Percentiles rank a stretch among this genome's conserved stretches.
Evolutionary conservation across 2,797 vertebrate species (phyloP).

Genomic region (Jordanella pulchra): DNA sequence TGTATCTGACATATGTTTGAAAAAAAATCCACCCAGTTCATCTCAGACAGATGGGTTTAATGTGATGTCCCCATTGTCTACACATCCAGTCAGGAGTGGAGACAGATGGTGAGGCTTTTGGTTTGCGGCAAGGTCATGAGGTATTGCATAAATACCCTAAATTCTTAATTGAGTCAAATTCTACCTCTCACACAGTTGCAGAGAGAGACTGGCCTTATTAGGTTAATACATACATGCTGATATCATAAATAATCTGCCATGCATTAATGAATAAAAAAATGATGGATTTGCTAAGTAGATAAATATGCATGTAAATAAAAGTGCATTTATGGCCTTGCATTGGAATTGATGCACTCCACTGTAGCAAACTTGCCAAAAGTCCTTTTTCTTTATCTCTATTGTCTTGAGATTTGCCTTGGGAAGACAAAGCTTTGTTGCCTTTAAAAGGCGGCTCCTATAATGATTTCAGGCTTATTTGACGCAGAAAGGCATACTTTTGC

Average conservation of each 20-base stretch:
- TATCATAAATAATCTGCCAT: conserved; percentile 74
- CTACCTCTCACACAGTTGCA: conserved; percentile 33
- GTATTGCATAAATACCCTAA: conserved; percentile 29
- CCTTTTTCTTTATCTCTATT: conserved; percentile 51
- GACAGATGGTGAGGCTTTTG: conserved; percentile 42
- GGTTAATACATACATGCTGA: conserved; percentile 63
- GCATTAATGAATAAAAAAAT: conserved; percentile 75
- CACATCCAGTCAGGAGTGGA: conserved; percentile 57
- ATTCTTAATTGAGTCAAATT: conserved; percentile 19
- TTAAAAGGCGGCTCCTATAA: conserved; percentile 48
- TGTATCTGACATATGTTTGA: conserved; percentile 8
- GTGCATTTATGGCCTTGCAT: conserved; percentile 79
- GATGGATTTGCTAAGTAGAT: conserved; percentile 73
- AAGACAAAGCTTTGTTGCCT: conserved; percentile 53
- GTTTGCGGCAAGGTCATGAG: conserved; percentile 42
- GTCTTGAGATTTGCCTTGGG: conserved; percentile 59
- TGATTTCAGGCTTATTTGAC: conserved; percentile 43
- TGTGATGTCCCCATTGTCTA: conserved; percentile 31
- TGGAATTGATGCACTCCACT: conserved; percentile 77
- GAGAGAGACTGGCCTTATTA: conserved; percentile 42
- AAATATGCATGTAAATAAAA: conserved; percentile 80
- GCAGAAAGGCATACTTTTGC: conserved; percentile 58
- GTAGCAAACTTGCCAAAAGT: conserved; percentile 65
- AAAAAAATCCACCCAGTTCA: neutral
- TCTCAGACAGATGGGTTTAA: conserved; percentile 32